Evolutionary conservation across 2,113 vertebrate species (phyloP).

Genomic region (Colinus virginianus): DNA sequence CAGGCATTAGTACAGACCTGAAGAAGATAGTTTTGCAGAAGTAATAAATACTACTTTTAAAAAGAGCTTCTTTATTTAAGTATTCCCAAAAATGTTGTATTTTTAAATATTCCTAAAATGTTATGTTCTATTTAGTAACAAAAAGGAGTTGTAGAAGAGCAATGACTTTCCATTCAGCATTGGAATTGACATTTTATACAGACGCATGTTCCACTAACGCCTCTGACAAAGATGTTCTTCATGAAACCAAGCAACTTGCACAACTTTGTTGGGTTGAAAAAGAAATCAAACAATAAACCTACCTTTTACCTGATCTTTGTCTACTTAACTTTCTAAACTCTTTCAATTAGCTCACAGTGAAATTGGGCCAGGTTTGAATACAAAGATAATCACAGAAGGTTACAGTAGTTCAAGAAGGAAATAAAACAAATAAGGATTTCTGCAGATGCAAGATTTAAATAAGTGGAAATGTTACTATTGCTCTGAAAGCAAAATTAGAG

Average conservation of each 20-base stretch:
- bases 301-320: not conserved
- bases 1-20: not conserved
- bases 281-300: not conserved
- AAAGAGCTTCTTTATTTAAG: not conserved
- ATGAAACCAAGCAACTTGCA: not conserved
- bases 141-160: not conserved
- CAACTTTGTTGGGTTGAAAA: not conserved
- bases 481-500: not conserved
- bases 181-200: not conserved
- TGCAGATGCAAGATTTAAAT: constrained; percentile 41
- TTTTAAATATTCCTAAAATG: not conserved
- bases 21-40: not conserved
- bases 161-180: not conserved
- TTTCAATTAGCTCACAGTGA: constrained; percentile 37
- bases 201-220: not conserved
- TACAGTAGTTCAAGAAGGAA: constrained; percentile 11
- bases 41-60: not conserved
- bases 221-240: not conserved
- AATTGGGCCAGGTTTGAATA: not conserved
- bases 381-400: constrained; percentile 32
- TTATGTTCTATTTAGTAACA: not conserved
- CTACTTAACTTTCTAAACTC: not conserved
- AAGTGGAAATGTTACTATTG: not conserved
- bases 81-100: not conserved
- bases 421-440: constrained; percentile 42